Conservation (phyloP, 2,888 invertebrate species). For the Yponomeuta cagnagella region DNA sequence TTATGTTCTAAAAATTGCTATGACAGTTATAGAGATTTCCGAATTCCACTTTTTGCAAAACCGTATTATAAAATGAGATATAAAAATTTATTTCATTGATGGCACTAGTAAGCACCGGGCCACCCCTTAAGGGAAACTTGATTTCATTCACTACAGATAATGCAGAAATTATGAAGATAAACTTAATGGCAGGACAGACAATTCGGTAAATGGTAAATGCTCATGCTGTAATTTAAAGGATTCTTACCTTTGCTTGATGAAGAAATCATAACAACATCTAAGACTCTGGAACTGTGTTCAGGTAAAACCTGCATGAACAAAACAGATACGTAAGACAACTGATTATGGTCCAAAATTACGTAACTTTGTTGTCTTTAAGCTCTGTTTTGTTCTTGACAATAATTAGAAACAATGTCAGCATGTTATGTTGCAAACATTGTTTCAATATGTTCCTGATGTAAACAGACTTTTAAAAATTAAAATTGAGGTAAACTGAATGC, state of each 20-base stretch:
- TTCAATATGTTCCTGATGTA: neutral
- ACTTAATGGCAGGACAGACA: neutral
- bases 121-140: too few relatives aligned
- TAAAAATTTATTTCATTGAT: too few relatives aligned
- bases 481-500: neutral
- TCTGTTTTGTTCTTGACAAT: neutral
- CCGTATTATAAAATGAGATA: too few relatives aligned
- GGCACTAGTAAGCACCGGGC: too few relatives aligned
- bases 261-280: conserved; percentile 9
- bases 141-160: too few relatives aligned
- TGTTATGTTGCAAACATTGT: neutral
- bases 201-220: neutral
- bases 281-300: conserved; percentile 49
- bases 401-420: neutral
- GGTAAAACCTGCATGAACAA: conserved; percentile 39
- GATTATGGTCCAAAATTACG: neutral
- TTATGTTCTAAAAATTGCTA: too few relatives aligned
- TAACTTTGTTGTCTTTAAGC: neutral
- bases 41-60: too few relatives aligned
- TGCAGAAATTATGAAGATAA: neutral
- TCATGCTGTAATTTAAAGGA: neutral
- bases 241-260: conserved; percentile 26
- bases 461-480: too few relatives aligned
- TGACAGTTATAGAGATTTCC: too few relatives aligned
- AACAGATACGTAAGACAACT: conserved; percentile 11